Conservation (phyloP, 2,797 vertebrate species). For the Ceyx erithaca region DNA sequence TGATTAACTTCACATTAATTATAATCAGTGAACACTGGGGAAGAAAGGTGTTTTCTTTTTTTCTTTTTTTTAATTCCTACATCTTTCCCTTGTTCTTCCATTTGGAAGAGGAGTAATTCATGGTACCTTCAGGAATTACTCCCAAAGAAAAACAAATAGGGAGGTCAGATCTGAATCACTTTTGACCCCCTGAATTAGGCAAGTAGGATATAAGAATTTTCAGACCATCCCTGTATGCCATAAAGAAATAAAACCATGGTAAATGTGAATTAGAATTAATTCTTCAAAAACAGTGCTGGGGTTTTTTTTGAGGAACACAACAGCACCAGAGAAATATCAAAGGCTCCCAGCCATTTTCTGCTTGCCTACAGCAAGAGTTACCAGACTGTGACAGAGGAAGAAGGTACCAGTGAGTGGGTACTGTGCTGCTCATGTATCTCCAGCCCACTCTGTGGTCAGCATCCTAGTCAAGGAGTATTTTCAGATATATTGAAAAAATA, state of each 20-base stretch:
- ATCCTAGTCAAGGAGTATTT: neutral
- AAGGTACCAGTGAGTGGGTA: neutral
- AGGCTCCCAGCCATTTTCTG: neutral
- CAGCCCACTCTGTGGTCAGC: neutral
- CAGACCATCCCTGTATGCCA: neutral
- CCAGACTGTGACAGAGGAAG: neutral
- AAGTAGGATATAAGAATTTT: neutral
- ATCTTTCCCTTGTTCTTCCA: neutral
- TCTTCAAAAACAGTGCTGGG: neutral
- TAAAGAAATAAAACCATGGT: neutral
- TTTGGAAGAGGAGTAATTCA: neutral
- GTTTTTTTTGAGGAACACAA: neutral
- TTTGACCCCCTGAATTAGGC: neutral
- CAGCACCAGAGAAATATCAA: neutral
- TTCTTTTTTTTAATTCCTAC: neutral
- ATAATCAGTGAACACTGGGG: neutral
- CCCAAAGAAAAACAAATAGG: neutral
- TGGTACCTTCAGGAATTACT: neutral
- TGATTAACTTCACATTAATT: constrained; percentile 10
- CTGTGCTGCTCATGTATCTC: neutral
- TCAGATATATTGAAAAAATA: neutral
- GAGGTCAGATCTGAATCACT: neutral
- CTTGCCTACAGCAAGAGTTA: neutral
- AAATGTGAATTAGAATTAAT: neutral
- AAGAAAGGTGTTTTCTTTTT: neutral